phyloP scores from a whole-genome alignment of 2,113 vertebrate genomes.

The Sitta europaea region DNA sequence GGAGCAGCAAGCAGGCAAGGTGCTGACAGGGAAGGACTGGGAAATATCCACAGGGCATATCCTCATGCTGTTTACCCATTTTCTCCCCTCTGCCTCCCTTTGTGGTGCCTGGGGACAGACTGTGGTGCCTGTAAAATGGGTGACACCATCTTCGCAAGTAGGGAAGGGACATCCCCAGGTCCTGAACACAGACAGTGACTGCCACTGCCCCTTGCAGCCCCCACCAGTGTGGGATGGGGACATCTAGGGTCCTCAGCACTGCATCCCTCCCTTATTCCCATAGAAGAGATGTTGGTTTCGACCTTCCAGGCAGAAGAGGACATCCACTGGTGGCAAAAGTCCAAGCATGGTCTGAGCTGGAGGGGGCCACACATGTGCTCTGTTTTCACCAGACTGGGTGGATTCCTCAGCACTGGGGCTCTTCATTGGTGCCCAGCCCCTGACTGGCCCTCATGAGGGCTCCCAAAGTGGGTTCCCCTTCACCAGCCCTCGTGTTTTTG shows the following conservation, averaged over 20 bases:
- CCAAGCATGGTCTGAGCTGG: rapidly evolving
- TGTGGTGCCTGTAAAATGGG: rapidly evolving
- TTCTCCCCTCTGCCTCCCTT: too few species aligned
- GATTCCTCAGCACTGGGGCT: neutral
- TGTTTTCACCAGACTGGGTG: neutral
- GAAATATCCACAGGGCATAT: rapidly evolving
- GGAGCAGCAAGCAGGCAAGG: neutral
- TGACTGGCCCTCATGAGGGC: rapidly evolving
- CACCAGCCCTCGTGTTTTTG: rapidly evolving
- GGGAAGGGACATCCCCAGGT: neutral
- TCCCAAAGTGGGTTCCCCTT: neutral
- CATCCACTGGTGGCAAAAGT: neutral
- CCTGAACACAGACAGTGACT: neutral
- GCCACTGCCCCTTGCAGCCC: neutral
- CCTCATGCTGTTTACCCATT: neutral
- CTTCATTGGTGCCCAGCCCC: rapidly evolving
- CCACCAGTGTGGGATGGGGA: rapidly evolving
- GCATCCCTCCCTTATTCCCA: neutral
- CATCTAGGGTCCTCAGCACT: neutral
- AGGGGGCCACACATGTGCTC: rapidly evolving
- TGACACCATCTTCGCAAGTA: neutral
- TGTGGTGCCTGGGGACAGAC: rapidly evolving
- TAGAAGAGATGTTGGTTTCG: rapidly evolving
- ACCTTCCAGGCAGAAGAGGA: neutral
- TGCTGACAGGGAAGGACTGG: neutral